Base-by-base conservation (phyloP, 2,113 vertebrate species). In the Manacus vitellinus region DNA sequence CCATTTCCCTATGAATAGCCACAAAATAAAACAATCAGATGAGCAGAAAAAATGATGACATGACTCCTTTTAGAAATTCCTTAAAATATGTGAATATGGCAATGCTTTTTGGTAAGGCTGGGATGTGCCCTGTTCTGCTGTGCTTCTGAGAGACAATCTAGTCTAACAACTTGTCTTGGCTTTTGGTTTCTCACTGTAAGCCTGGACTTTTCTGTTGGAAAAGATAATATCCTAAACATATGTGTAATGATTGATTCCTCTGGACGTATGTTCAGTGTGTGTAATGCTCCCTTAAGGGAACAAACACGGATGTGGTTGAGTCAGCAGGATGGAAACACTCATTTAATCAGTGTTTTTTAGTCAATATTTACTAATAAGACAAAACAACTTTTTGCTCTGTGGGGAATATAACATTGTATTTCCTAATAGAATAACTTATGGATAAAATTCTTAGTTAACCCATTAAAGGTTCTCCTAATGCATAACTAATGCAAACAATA, bases 221-320 rank as follows among this genome's bases (percentile, higher is more conserved):
- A 77, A 74, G 55, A 80, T 96, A 76, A 97, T 96, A 55, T 77
- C 82, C 88, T 94, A 80, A 96, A 67, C 93, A 94, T 79, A 58
- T 88, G 85, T 93, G 51, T 58, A 9, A 37, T 95, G 92, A 93
- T 92, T 83, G 93, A 96, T 96, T 90, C 51, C 66, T 75, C 78
- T 51, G 56, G 62, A 79, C 3, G 6, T 82, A n/a, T 49, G 37
- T 37, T 55, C 82, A 25, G 52, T 3, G 22, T 8, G 31, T 71
- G 67, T 6, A 85, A 31, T 30, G 21, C 55, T 93, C 85, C 92
- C 93, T 51, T 56, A 51, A 93, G 95, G 88, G 85, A 92, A 10
- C 67, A 58, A 89, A 62, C 39, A 24, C 19, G 39, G 75, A 65
- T 83, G 71, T 62, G 68, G 28, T 51, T 76, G 85, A 89, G 87